phyloP scores from a whole-genome alignment of 2,888 invertebrate species.

The Eurytoma californica region DNA sequence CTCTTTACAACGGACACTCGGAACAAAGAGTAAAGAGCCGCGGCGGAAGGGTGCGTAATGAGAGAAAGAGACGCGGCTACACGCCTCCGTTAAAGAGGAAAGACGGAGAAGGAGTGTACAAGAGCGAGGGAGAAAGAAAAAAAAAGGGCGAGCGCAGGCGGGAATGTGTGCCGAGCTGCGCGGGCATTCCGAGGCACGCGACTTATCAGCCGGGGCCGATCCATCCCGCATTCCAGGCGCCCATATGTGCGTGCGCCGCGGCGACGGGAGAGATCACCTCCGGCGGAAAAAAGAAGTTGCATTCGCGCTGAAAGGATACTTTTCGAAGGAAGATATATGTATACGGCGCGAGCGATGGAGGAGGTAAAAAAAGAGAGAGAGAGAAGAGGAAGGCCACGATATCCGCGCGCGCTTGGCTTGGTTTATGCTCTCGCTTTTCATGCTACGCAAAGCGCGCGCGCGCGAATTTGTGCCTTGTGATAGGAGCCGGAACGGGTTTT shows the following conservation, averaged over 20 bases:
- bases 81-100: not conserved
- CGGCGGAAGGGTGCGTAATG: slow-evolving; percentile 32
- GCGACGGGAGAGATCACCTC: slow-evolving; percentile 18
- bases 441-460: not conserved
- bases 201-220: slow-evolving; percentile 70
- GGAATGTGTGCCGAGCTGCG: slow-evolving; percentile 68
- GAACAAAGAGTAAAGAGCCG: not conserved
- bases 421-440: slow-evolving; percentile 16
- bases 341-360: not conserved
- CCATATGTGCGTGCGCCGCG: slow-evolving; percentile 55
- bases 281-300: not conserved
- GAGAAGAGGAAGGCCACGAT: too few species aligned
- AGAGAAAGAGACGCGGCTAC: slow-evolving; percentile 35
- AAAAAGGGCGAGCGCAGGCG: slow-evolving; percentile 15
- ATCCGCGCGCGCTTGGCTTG: not conserved
- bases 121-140: not conserved
- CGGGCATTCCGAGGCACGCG: slow-evolving; percentile 71
- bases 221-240: slow-evolving; percentile 71
- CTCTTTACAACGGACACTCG: too few species aligned
- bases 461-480: not conserved
- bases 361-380: not conserved
- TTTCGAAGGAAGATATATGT: slow-evolving; percentile 9
- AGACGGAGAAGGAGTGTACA: not conserved
- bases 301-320: slow-evolving; percentile 28
- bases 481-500: not conserved